Conservation (phyloP, 2,888 invertebrate genomes). For the Crioceris asparagi region DNA sequence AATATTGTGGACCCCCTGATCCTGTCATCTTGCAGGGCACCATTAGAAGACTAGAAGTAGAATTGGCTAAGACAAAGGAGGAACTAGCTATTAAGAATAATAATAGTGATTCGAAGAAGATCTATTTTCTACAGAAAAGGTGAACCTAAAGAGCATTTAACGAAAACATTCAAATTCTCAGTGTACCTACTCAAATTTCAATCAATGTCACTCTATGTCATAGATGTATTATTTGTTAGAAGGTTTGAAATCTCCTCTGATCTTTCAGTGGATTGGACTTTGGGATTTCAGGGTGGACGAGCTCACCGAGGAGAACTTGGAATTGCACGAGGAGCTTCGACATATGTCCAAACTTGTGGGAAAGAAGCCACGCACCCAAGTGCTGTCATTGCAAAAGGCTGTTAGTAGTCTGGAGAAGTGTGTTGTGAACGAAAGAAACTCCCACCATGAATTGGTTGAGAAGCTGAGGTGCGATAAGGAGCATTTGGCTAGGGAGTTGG, state of each 20-base stretch:
- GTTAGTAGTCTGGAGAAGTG: conserved; percentile 37
- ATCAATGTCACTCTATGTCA: no score
- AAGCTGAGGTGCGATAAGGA: conserved; percentile 37
- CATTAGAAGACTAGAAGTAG: conserved; percentile 39
- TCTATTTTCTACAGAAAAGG: conserved; percentile 29
- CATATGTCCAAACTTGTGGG: conserved; percentile 20
- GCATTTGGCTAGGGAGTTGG: conserved; percentile 30
- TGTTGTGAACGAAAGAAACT: conserved; percentile 35
- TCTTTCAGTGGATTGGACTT: no score
- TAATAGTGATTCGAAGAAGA: conserved; percentile 20
- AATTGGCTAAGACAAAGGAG: conserved; percentile 36
- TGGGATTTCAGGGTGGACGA: conserved; percentile 30
- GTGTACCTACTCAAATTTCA: no score
- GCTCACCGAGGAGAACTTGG: conserved; percentile 30
- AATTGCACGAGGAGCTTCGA: conserved; percentile 27
- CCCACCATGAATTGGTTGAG: conserved; percentile 37
- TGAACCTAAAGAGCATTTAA: conserved; percentile 10
- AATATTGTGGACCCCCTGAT: conserved; percentile 45
- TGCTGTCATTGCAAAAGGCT: conserved; percentile 31
- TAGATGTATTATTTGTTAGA: no score
- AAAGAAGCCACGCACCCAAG: conserved; percentile 22
- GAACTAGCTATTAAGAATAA: conserved; percentile 20
- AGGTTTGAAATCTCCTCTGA: no score
- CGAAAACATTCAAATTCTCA: no score
- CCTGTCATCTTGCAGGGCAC: conserved; percentile 41